These are phyloP conservation scores for Collichthys lucidus DNA, from an alignment of 2,113 vertebrate genomes.

Conservation along the genomic window DNA sequence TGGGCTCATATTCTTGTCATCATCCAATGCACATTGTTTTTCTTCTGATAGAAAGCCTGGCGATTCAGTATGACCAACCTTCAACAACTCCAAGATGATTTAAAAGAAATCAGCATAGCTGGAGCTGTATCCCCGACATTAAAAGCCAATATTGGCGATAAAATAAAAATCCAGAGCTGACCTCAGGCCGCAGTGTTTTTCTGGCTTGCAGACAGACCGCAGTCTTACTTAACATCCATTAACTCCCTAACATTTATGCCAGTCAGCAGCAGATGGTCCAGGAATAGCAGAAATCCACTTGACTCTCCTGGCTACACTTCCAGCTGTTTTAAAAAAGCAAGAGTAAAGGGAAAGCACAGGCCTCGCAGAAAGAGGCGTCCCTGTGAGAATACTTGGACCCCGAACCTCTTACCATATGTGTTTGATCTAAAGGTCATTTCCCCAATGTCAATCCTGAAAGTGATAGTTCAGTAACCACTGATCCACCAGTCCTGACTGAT, in stretches of 20 bases:
- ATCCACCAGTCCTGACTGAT: constrained; percentile 14
- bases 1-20: not conserved
- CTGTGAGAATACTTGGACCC: constrained; percentile 1
- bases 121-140: not conserved
- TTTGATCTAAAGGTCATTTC: not conserved
- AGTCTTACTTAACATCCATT: constrained; percentile 66
- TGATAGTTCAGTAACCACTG: not conserved
- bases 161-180: constrained; percentile 25
- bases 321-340: constrained; percentile 37
- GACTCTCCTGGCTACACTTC: constrained; percentile 25
- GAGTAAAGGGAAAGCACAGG: not conserved
- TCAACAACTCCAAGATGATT: constrained; percentile 1
- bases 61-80: not conserved
- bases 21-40: constrained; percentile 3
- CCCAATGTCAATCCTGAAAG: constrained; percentile 1
- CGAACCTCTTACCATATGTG: constrained; percentile 13
- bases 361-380: not conserved
- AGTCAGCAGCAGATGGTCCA: constrained; percentile 53
- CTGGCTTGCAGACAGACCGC: constrained; percentile 40
- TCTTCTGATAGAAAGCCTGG: not conserved
- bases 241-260: constrained; percentile 35
- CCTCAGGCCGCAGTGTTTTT: constrained; percentile 20
- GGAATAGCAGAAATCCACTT: constrained; percentile 38
- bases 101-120: not conserved
- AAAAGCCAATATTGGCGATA: constrained; percentile 18